A percentile compares a stretch with the other conserved stretches of the same genome.
phyloP scores from a whole-genome alignment of 2,797 vertebrate genomes.

The Lepilemur ruficaudatus region DNA sequence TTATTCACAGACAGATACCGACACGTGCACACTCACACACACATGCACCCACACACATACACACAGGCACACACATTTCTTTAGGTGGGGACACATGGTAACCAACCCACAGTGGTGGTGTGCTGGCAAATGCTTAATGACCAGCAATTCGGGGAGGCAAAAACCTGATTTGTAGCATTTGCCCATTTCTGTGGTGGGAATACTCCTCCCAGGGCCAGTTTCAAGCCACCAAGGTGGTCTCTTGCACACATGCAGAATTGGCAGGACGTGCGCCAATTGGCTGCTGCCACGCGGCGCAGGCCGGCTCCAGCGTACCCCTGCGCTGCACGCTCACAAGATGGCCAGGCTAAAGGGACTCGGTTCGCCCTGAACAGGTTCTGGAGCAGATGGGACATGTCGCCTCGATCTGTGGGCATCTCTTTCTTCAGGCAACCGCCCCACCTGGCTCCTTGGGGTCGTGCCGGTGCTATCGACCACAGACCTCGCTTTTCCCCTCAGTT shows the following conservation, averaged over 20 bases:
- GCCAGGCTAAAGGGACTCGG: too few species aligned
- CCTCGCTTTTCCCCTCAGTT: background rate
- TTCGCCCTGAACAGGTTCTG: background rate
- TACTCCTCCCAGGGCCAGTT: background rate
- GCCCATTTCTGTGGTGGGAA: background rate
- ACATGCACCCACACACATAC: background rate
- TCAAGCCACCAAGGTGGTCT: fast-evolving
- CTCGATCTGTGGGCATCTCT: background rate
- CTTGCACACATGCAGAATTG: fast-evolving
- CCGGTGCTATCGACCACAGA: background rate
- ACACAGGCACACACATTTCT: background rate
- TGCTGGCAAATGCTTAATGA: background rate
- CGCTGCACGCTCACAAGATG: too few species aligned
- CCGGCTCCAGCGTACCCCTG: too few species aligned
- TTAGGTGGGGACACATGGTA: background rate
- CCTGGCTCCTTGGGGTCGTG: background rate
- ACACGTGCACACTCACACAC: fast-evolving
- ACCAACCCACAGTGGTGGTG: background rate
- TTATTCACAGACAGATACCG: fast-evolving
- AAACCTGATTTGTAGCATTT: background rate
- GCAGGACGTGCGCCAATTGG: fast-evolving
- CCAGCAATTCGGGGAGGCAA: background rate
- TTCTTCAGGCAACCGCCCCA: background rate
- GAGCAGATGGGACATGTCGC: background rate
- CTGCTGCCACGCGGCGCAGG: too few species aligned